These are phyloP conservation scores for Danaus melanippus DNA, from an alignment of 1,140 invertebrate genomes.

Conservation along the genomic window DNA sequence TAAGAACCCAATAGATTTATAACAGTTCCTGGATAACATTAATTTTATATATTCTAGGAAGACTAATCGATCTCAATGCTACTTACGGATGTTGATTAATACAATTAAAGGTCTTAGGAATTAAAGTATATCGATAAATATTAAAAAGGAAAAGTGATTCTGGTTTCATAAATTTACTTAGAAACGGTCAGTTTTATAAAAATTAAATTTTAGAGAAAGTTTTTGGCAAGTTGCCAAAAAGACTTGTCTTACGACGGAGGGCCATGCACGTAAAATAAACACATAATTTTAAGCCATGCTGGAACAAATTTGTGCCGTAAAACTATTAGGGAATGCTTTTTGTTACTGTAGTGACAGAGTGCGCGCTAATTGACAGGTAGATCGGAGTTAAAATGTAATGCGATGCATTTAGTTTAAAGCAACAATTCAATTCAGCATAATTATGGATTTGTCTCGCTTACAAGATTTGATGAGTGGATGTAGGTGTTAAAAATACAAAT, in stretches of 20 bases:
- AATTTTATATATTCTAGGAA: too few relatives aligned
- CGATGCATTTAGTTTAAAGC: not conserved
- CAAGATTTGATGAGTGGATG: not conserved
- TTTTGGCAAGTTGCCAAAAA: slow-evolving; percentile 52
- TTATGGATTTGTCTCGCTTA: slow-evolving; percentile 5
- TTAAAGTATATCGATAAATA: too few relatives aligned
- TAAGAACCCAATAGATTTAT: too few relatives aligned
- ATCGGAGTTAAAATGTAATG: slow-evolving; percentile 9
- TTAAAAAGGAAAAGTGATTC: too few relatives aligned
- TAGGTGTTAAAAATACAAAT: too few relatives aligned
- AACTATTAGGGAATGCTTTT: slow-evolving; percentile 40
- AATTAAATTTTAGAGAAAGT: slow-evolving; percentile 38
- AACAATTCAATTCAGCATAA: slow-evolving; percentile 12
- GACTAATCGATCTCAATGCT: too few relatives aligned
- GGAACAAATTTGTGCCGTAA: slow-evolving; percentile 40
- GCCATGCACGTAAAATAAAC: slow-evolving; percentile 47
- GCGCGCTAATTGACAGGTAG: slow-evolving; percentile 21
- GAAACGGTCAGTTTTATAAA: too few relatives aligned
- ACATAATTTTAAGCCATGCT: slow-evolving; percentile 34
- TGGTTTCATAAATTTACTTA: too few relatives aligned
- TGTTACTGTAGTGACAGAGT: slow-evolving; percentile 22
- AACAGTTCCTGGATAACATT: too few relatives aligned
- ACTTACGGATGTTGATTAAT: too few relatives aligned
- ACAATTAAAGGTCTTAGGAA: too few relatives aligned
- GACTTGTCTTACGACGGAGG: slow-evolving; percentile 40